phyloP scores from a whole-genome alignment of 2,797 vertebrate species.

The Enteromius unitaeniatus region DNA sequence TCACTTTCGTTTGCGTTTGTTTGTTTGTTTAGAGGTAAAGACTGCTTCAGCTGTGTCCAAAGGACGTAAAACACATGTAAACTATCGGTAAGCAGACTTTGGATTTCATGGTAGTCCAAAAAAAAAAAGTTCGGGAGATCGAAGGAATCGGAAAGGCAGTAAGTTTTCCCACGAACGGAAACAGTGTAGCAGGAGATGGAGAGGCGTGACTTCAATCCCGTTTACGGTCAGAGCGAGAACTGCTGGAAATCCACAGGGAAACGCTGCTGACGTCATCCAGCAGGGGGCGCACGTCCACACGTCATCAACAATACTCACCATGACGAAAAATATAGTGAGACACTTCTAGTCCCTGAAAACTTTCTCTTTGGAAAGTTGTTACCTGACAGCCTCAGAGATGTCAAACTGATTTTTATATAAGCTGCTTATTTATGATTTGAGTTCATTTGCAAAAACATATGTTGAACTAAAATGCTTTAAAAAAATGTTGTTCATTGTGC shows the following conservation, averaged over 20 bases:
- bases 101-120: constrained; percentile 28
- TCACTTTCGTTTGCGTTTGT: background rate
- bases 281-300: constrained; percentile 8
- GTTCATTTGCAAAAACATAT: background rate
- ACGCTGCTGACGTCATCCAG: background rate
- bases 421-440: background rate
- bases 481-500: background rate
- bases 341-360: background rate
- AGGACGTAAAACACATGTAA: background rate
- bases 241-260: background rate
- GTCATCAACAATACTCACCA: background rate
- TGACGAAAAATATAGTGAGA: background rate
- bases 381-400: background rate
- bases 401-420: background rate
- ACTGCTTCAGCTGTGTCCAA: background rate
- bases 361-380: background rate
- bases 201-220: constrained; percentile 39
- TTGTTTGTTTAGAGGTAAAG: background rate
- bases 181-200: constrained; percentile 45
- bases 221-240: constrained; percentile 4
- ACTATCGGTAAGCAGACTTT: background rate
- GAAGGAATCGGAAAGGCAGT: constrained; percentile 10
- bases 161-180: constrained; percentile 49
- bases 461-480: background rate
- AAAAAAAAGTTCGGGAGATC: background rate